Base-by-base conservation (phyloP, 1,140 invertebrate genomes). In the Cydia amplana region DNA sequence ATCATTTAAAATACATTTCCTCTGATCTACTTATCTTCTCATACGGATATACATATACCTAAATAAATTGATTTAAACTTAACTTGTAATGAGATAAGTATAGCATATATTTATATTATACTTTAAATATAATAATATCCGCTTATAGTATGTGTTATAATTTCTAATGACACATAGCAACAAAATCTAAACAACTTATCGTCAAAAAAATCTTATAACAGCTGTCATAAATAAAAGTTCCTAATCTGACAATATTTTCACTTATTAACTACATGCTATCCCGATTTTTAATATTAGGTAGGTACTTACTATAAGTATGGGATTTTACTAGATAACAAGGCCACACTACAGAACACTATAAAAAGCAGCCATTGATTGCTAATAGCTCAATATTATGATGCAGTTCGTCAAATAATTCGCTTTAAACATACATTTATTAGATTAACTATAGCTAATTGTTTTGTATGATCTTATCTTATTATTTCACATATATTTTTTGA, bases 271-370 rank as follows among this genome's bases (percentile, higher is more conserved):
- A 51, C 12, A 51, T 51, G 14, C 16, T 51, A n/a, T 51, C 46
- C n/a, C 4, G 16, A n/a, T 51, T n/a, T 51, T n/a, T 51, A 51
- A 51, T 51, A 51, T 43, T 12, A 43, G 40, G 36, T 4, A 49
- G 10, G 10, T n/a, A n/a, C n/a, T 28, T 46, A 46, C n/a, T 51
- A 51, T 51, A 51, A 18, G 3, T 23, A 23, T 12, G 7, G 16
- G 51, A 12, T 23, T 60, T 60, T 23, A 60, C 55, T 60, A 23
- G 20, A 20, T 60, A 60, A 60, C 55, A 60, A 60, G 55, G 55
- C 55, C 55, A 12, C 55, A 60, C 55, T 23, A 60, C 55, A 20
- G 55, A 60, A 60, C 55, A 60, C 55, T 60, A 55, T 5, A 55
- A n/a, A 60, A 60, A 60, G 55, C 55, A 23, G 55, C 20, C 23